These are phyloP conservation scores for Pterostichus niger DNA, from an alignment of 2,888 invertebrate species.

Conservation along the genomic window DNA sequence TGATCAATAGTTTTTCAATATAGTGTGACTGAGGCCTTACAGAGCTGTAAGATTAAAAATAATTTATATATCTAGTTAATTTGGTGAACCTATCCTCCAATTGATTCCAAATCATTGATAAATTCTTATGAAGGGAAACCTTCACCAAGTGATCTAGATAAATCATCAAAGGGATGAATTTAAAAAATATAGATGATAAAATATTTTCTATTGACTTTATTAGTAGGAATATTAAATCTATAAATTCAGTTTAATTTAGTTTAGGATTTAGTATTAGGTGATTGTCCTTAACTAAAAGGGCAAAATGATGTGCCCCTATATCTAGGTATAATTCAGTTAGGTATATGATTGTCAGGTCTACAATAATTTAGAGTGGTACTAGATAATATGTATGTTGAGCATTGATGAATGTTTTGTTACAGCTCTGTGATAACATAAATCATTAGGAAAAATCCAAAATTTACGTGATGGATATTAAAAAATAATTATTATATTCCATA, in stretches of 20 bases:
- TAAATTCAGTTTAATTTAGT: conserved; percentile 6
- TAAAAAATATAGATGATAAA: too few relatives aligned
- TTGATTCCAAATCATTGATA: too few relatives aligned
- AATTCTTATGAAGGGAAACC: too few relatives aligned
- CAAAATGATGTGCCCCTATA: conserved; percentile 21
- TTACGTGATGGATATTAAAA: too few relatives aligned
- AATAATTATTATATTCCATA: too few relatives aligned
- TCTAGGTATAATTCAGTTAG: conserved; percentile 34
- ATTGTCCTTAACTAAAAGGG: conserved; percentile 19
- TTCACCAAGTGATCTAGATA: too few relatives aligned
- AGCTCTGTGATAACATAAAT: background rate
- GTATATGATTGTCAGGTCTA: conserved; percentile 38
- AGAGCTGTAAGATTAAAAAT: background rate
- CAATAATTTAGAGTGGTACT: conserved; percentile 3
- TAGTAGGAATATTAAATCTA: conserved; percentile 19
- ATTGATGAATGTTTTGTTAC: background rate
- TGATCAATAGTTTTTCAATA: too few relatives aligned
- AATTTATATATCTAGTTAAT: too few relatives aligned
- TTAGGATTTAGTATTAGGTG: conserved; percentile 28
- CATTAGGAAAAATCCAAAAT: background rate
- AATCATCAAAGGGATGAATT: too few relatives aligned
- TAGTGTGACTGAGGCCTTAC: background rate
- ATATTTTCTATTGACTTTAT: background rate
- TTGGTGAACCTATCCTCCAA: too few relatives aligned
- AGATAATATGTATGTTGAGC: background rate